A percentile compares a stretch with the other conserved stretches of the same genome.
phyloP scores from a whole-genome alignment of 2,797 vertebrate genomes.

The Gouania willdenowi region DNA sequence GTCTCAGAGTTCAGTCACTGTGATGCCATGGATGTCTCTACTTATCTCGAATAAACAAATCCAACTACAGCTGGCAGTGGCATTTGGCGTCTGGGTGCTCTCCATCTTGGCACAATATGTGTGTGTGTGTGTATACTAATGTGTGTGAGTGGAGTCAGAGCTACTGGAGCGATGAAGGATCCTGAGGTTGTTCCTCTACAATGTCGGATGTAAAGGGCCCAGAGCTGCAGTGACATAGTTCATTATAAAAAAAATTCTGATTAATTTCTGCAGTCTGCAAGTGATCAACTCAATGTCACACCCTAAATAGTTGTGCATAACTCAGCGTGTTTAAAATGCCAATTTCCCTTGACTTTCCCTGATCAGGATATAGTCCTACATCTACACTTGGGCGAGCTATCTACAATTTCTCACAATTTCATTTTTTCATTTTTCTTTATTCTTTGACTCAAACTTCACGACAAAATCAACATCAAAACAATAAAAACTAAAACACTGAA shows the following conservation, averaged over 20 bases:
- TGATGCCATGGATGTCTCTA: conserved; percentile 41
- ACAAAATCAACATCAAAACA: too few species aligned
- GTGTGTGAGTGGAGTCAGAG: conserved; percentile 1
- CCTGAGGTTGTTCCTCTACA: conserved; percentile 23
- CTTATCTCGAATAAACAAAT: conserved; percentile 41
- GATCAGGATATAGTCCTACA: conserved; percentile 23
- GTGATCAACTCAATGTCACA: conserved; percentile 58
- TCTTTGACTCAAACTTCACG: too few species aligned
- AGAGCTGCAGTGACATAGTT: conserved; percentile 32
- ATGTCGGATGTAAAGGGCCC: conserved; percentile 24
- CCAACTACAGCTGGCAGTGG: conserved; percentile 35
- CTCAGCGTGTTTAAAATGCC: conserved; percentile 29
- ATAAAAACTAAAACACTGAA: too few species aligned
- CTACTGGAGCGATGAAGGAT: conserved; percentile 6
- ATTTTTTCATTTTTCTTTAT: too few species aligned
- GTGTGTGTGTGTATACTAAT: not conserved
- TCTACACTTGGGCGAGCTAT: too few species aligned
- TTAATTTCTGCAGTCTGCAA: conserved; percentile 50
- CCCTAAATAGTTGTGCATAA: conserved; percentile 40
- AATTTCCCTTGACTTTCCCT: conserved; percentile 53
- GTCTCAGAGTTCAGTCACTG: conserved; percentile 34
- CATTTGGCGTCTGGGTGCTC: conserved; percentile 44
- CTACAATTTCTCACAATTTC: too few species aligned
- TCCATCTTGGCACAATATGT: conserved; percentile 15
- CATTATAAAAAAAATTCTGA: conserved; percentile 58